A percentile compares a stretch with the other conserved stretches of the same genome.
These are phyloP conservation scores for Enhydra lutris DNA, from an alignment of 2,113 vertebrate genomes.

Conservation along the genomic window DNA sequence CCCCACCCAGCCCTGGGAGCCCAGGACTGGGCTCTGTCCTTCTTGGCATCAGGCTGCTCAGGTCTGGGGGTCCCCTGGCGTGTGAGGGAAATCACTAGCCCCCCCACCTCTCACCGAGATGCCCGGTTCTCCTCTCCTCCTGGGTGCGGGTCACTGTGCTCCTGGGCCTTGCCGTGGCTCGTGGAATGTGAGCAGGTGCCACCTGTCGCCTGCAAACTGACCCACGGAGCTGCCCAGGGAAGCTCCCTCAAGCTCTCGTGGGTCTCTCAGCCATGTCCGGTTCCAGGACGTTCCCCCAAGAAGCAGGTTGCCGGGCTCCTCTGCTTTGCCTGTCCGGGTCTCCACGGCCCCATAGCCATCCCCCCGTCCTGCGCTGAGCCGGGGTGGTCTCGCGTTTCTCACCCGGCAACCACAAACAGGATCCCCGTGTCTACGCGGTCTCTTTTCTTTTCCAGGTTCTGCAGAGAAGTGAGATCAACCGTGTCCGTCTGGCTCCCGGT, in stretches of 20 bases:
- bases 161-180: neutral
- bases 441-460: neutral
- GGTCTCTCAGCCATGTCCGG: rapidly evolving
- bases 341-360: neutral
- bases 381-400: neutral
- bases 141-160: neutral
- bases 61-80: neutral
- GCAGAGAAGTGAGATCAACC: neutral
- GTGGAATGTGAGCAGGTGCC: neutral
- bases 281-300: rapidly evolving
- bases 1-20: no score
- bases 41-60: neutral
- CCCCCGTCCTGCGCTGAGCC: neutral
- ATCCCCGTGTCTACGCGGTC: neutral
- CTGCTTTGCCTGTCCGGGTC: neutral
- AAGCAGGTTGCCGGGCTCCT: neutral
- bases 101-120: no score
- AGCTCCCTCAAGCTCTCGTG: no score
- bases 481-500: neutral
- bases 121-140: neutral
- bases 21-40: neutral
- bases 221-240: neutral
- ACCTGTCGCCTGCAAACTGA: neutral
- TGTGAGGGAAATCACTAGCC: neutral
- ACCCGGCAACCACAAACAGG: neutral